Percentiles rank a stretch among this genome's conserved stretches.
These are phyloP conservation scores for Pedetes capensis DNA, from an alignment of 2,113 vertebrate species.

Conservation along the genomic window DNA sequence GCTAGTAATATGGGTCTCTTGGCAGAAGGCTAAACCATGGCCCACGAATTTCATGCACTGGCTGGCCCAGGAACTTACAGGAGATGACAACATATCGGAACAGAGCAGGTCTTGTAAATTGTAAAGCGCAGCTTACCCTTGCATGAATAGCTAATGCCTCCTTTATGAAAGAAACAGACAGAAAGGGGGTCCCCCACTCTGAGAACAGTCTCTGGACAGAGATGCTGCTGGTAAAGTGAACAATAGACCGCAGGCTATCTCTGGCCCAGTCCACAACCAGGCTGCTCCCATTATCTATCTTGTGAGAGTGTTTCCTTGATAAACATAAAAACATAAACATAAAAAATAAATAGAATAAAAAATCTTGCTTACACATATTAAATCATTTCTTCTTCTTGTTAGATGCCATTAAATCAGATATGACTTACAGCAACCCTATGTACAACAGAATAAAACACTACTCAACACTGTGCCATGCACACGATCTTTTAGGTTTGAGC, in stretches of 20 bases:
- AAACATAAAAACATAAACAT: too few species aligned
- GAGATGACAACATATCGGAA: background rate
- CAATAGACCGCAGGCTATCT: background rate
- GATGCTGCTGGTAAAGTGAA: background rate
- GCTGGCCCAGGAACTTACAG: background rate
- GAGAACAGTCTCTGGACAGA: background rate
- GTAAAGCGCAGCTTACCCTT: background rate
- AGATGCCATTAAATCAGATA: too few species aligned
- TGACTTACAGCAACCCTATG: too few species aligned
- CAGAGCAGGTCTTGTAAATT: background rate
- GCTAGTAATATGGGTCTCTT: background rate
- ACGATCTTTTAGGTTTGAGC: too few species aligned
- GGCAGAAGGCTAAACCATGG: background rate
- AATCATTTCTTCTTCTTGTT: too few species aligned
- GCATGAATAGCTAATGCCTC: background rate
- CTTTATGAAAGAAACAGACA: background rate
- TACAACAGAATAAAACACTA: too few species aligned
- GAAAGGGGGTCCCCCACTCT: background rate
- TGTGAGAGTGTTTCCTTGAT: background rate
- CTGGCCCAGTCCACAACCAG: background rate
- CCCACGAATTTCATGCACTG: too few species aligned
- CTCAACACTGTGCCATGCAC: too few species aligned
- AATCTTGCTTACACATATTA: too few species aligned
- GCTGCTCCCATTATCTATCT: background rate
- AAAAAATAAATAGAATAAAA: too few species aligned